These are phyloP conservation scores for Mayetiola destructor DNA, from an alignment of 2,888 invertebrate genomes.

Conservation along the genomic window DNA sequence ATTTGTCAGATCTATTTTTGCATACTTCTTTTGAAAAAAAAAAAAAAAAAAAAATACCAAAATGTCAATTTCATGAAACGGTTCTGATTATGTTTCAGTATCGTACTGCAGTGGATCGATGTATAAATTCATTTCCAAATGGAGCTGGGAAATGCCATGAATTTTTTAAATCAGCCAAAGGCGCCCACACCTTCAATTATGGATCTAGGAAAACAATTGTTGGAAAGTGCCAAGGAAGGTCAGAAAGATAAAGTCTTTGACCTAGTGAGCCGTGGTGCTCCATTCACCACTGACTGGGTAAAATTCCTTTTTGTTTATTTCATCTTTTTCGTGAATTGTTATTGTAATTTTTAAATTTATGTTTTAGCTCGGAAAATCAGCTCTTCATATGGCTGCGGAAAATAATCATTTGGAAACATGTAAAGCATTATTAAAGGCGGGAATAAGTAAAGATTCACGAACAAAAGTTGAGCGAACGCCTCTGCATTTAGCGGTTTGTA, in stretches of 20 bases:
- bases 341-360: slow-evolving; percentile 17
- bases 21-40: no score
- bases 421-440: slow-evolving; percentile 67
- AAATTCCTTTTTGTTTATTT: slow-evolving; percentile 3
- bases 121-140: neutral
- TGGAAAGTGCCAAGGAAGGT: slow-evolving; percentile 65
- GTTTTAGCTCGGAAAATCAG: slow-evolving; percentile 69
- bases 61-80: no score
- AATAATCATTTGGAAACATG: slow-evolving; percentile 66
- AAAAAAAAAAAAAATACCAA: no score
- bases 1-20: no score
- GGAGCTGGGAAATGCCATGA: neutral
- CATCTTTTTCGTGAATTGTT: neutral
- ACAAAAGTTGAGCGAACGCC: slow-evolving; percentile 83
- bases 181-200: slow-evolving; percentile 31
- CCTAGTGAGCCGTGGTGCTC: slow-evolving; percentile 73
- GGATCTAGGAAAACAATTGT: slow-evolving; percentile 71
- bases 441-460: slow-evolving; percentile 73
- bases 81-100: no score
- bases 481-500: slow-evolving; percentile 74
- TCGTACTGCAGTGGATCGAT: neutral
- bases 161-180: neutral
- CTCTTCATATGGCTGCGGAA: slow-evolving; percentile 74
- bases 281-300: slow-evolving; percentile 89
- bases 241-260: slow-evolving; percentile 59